phyloP scores from a whole-genome alignment of 2,797 vertebrate genomes.

The Echiichthys vipera region DNA sequence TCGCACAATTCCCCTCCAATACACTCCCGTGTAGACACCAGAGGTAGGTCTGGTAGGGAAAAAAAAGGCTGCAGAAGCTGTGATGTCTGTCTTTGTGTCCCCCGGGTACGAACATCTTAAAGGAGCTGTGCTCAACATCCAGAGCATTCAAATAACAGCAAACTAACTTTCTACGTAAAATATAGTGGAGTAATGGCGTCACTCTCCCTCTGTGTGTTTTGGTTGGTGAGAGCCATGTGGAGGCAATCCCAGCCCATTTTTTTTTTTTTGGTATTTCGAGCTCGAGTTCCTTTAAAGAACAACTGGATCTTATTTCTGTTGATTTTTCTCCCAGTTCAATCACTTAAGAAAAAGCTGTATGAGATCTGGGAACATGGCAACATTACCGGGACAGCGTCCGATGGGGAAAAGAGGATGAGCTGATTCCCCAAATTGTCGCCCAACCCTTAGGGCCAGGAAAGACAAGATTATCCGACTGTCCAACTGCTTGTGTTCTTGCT shows the following conservation, averaged over 20 bases:
- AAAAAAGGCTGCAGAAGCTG: not conserved
- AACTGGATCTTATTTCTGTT: not conserved
- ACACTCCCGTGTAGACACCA: not conserved
- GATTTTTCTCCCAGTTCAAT: not conserved
- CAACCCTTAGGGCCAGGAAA: too few species aligned
- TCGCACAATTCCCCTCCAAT: not conserved
- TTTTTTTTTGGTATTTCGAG: too few species aligned
- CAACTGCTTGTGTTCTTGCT: not conserved
- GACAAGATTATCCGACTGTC: not conserved
- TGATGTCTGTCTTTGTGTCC: not conserved
- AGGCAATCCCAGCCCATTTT: too few species aligned
- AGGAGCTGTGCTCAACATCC: too few species aligned
- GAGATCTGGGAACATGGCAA: not conserved
- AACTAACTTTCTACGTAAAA: too few species aligned
- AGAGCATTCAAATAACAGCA: too few species aligned
- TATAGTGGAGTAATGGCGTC: too few species aligned
- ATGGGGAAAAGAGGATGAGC: not conserved
- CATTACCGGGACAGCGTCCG: not conserved
- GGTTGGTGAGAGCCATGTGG: too few species aligned
- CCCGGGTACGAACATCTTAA: not conserved
- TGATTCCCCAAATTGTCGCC: too few species aligned
- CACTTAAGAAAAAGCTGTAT: not conserved
- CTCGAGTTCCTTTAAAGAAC: too few species aligned
- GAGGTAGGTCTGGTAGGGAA: not conserved
- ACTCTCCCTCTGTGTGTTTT: too few species aligned